Conservation (phyloP, 2,797 vertebrate genomes). For the Anolis apletophallus region DNA sequence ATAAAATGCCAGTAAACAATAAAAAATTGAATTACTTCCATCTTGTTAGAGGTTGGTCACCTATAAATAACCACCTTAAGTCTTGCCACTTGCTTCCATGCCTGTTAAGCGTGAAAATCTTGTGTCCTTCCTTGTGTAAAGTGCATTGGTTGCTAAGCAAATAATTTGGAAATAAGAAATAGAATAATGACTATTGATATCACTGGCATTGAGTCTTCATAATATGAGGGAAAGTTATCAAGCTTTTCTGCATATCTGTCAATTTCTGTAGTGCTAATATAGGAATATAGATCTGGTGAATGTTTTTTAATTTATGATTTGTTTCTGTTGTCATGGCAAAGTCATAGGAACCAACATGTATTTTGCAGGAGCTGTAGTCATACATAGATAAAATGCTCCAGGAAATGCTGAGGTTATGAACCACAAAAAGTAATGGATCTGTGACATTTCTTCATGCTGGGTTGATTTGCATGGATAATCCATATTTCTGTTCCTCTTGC, state of each 20-base stretch:
- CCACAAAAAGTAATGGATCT: constrained; percentile 7
- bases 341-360: not conserved
- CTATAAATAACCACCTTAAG: not conserved
- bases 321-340: not conserved
- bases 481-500: constrained; percentile 16
- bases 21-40: not conserved
- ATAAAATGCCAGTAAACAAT: not conserved
- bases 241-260: not conserved
- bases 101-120: not conserved
- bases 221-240: not conserved
- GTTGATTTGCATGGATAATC: constrained; percentile 16
- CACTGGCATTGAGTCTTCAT: not conserved
- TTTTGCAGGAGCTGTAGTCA: not conserved
- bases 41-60: not conserved
- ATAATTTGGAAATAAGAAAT: not conserved
- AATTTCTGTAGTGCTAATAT: not conserved
- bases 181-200: not conserved
- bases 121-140: not conserved
- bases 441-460: constrained; percentile 14
- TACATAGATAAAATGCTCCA: constrained; percentile 9
- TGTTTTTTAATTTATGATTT: not conserved
- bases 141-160: not conserved
- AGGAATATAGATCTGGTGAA: not conserved
- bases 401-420: not conserved
- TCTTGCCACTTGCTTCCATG: not conserved